Conservation (phyloP, 2,113 vertebrate species). For the Odobenus rosmarus region DNA sequence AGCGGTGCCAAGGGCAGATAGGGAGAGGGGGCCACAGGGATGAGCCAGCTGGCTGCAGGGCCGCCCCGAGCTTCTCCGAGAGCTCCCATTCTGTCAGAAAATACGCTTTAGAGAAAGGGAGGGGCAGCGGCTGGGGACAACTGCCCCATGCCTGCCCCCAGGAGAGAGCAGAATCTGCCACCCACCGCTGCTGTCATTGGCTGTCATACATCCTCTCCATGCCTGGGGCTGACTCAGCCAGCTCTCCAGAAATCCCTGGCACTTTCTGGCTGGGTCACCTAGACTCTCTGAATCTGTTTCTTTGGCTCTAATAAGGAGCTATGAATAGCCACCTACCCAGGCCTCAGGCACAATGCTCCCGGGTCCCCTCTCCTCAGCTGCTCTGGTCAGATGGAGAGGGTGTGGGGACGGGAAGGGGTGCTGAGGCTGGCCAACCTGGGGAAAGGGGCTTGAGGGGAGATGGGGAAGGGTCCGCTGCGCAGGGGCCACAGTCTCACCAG, state of each 20-base stretch:
- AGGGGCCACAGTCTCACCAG: not conserved
- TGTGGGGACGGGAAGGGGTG: not conserved
- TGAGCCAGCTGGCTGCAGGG: not conserved
- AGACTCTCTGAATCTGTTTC: not conserved
- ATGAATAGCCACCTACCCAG: not conserved
- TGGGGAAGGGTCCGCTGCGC: not conserved
- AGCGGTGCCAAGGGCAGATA: rapidly evolving
- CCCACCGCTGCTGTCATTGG: not conserved
- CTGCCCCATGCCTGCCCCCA: not conserved
- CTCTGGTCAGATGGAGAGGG: not conserved
- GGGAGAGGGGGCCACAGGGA: rapidly evolving
- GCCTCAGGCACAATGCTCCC: not conserved
- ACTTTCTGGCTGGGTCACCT: not conserved
- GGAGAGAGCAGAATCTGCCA: not conserved
- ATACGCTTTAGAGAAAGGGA: not conserved
- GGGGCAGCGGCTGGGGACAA: not conserved
- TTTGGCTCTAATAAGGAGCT: not conserved
- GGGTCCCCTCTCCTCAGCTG: not conserved
- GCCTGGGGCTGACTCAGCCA: not conserved
- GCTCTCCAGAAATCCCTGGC: not conserved
- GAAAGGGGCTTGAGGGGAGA: not conserved
- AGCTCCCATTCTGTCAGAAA: not conserved
- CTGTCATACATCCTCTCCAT: not conserved
- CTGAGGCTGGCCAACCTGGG: too few species aligned
- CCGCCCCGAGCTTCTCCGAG: not conserved